phyloP scores from a whole-genome alignment of 2,797 vertebrate genomes.

The Leptoclinus maculatus region DNA sequence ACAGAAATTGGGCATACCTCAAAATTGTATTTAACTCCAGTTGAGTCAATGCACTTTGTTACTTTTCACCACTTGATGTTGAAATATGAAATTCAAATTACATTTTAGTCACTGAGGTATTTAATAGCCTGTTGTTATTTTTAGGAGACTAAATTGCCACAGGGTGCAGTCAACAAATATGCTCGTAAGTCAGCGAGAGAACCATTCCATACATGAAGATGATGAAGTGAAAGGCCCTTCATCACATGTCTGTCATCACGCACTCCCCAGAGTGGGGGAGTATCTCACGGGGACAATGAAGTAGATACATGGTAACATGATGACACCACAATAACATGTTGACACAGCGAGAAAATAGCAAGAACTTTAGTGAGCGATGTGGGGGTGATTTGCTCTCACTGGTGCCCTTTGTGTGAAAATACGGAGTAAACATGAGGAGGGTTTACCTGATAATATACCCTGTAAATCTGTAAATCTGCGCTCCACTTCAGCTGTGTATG shows the following conservation, averaged over 20 bases:
- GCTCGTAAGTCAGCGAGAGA: not conserved
- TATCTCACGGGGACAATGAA: constrained; percentile 2
- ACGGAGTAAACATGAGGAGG: not conserved
- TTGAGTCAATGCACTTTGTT: too few relatives aligned
- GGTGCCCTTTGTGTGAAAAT: constrained; percentile 3
- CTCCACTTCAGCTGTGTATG: not conserved
- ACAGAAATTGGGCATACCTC: too few relatives aligned
- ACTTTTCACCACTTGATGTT: too few relatives aligned
- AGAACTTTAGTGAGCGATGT: constrained; percentile 20
- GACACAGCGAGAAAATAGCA: constrained; percentile 31
- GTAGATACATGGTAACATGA: constrained; percentile 4
- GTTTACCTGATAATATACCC: not conserved
- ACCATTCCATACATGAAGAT: not conserved
- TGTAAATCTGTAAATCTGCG: not conserved
- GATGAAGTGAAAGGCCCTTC: not conserved
- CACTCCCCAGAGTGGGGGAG: constrained; percentile 4
- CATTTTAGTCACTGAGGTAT: too few relatives aligned
- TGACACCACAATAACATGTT: constrained; percentile 45
- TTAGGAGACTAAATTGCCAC: too few relatives aligned
- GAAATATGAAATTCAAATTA: too few relatives aligned
- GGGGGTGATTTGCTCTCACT: constrained; percentile 10
- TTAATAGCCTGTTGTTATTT: too few relatives aligned
- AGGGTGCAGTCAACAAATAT: not conserved
- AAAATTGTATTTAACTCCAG: too few relatives aligned
- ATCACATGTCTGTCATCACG: constrained; percentile 37